Conservation (phyloP, 53 echinoderm and acorn worm species). For the Antedon mediterranea region DNA sequence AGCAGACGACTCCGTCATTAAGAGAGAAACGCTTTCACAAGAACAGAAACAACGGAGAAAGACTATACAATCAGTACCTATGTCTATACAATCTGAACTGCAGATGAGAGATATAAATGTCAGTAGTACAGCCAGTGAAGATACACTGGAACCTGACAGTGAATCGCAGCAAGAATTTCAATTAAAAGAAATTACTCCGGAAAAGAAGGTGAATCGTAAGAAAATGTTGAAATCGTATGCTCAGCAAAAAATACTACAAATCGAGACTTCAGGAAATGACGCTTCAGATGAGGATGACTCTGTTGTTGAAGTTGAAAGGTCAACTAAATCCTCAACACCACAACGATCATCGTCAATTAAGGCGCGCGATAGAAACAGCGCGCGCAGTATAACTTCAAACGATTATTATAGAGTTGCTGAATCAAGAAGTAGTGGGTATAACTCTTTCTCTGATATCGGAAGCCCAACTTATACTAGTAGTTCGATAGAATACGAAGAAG, state of each 20-base stretch:
- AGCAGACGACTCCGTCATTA: neutral
- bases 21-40: neutral
- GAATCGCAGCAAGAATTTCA: neutral
- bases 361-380: neutral
- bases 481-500: no score
- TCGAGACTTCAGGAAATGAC: neutral
- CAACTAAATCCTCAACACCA: neutral
- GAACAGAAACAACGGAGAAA: neutral
- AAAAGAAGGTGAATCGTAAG: neutral
- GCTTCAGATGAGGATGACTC: neutral
- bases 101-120: neutral
- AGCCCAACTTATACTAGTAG: neutral
- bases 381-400: neutral
- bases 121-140: neutral
- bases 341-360: neutral
- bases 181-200: neutral
- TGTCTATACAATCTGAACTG: neutral
- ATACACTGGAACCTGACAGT: no score
- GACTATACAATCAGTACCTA: neutral
- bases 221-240: neutral
- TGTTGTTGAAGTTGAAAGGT: neutral
- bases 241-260: neutral
- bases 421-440: neutral
- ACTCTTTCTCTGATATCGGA: neutral
- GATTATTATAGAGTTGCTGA: neutral